Evolutionary conservation across 2,113 vertebrate species (phyloP).

Genomic region (Aphyosemion australe): DNA sequence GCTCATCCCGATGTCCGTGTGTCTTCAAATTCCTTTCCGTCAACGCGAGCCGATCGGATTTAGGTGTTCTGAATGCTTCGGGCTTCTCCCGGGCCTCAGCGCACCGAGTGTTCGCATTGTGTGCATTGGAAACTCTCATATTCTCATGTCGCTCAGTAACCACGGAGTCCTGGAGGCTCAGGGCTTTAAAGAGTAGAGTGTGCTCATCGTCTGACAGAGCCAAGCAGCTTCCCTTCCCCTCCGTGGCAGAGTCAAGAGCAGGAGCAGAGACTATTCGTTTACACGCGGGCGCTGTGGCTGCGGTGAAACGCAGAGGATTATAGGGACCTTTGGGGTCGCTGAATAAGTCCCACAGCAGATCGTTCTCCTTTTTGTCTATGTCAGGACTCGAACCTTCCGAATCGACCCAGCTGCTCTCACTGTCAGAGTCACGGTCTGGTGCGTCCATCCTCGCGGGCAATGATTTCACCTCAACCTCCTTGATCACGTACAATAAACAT

Average conservation of each 20-base stretch:
- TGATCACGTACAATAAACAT: no score
- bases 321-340: conserved; percentile 72
- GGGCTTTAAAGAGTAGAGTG: conserved; percentile 78
- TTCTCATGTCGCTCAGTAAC: neutral
- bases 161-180: conserved; percentile 52
- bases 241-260: conserved; percentile 31
- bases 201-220: conserved; percentile 70
- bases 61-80: conserved; percentile 4
- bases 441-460: conserved; percentile 33
- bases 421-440: conserved; percentile 70
- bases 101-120: neutral
- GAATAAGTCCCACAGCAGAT: conserved; percentile 78
- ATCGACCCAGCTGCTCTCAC: conserved; percentile 75
- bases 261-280: conserved; percentile 25
- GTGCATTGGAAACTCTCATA: neutral
- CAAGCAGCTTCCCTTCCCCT: conserved; percentile 39
- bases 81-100: neutral
- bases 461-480: conserved; percentile 24
- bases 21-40: conserved; percentile 42
- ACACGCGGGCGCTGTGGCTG: conserved; percentile 16
- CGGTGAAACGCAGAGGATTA: conserved; percentile 79
- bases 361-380: conserved; percentile 69
- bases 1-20: conserved; percentile 46
- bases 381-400: conserved; percentile 70
- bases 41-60: conserved; percentile 30